A percentile compares a stretch with the other conserved stretches of the same genome.
Conservation (phyloP, 1,140 invertebrate genomes). For the Drosophila sp. region DNA sequence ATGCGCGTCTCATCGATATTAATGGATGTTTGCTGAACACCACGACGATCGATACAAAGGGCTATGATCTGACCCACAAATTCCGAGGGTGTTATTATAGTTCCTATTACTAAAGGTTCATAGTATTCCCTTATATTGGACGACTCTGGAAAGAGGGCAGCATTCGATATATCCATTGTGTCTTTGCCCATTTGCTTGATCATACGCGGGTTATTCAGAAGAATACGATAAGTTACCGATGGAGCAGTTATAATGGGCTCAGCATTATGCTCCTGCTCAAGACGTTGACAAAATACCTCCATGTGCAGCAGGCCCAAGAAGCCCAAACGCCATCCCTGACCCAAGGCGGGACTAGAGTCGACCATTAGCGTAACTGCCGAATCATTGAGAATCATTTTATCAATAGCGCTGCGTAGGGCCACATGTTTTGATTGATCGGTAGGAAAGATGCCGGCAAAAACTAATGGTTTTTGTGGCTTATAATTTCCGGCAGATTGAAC, state of each 20-base stretch:
- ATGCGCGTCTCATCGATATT: conserved; percentile 93
- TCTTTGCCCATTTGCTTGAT: conserved; percentile 88
- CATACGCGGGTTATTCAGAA: conserved; percentile 85
- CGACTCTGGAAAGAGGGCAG: conserved; percentile 89
- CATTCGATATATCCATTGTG: conserved; percentile 92
- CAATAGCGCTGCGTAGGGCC: conserved; percentile 90
- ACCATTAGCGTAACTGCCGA: conserved; percentile 91
- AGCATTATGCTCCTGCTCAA: conserved; percentile 96
- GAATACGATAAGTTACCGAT: conserved; percentile 96
- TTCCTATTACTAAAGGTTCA: conserved; percentile 95
- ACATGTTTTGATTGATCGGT: conserved; percentile 93
- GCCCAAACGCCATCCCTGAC: conserved; percentile 96
- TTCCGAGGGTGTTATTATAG: conserved; percentile 93
- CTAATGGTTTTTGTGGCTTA: conserved; percentile 91
- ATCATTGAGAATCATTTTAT: conserved; percentile 97
- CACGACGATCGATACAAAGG: conserved; percentile 91
- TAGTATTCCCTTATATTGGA: conserved; percentile 89
- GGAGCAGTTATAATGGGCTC: conserved; percentile 96
- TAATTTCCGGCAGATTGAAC: conserved; percentile 86
- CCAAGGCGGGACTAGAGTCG: conserved; percentile 95
- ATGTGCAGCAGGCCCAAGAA: conserved; percentile 97
- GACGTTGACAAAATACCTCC: conserved; percentile 96
- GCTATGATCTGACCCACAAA: conserved; percentile 89
- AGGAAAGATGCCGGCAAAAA: conserved; percentile 97
- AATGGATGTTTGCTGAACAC: conserved; percentile 88